Conservation (phyloP, 2,888 invertebrate genomes). For the Cheilosia variabilis region DNA sequence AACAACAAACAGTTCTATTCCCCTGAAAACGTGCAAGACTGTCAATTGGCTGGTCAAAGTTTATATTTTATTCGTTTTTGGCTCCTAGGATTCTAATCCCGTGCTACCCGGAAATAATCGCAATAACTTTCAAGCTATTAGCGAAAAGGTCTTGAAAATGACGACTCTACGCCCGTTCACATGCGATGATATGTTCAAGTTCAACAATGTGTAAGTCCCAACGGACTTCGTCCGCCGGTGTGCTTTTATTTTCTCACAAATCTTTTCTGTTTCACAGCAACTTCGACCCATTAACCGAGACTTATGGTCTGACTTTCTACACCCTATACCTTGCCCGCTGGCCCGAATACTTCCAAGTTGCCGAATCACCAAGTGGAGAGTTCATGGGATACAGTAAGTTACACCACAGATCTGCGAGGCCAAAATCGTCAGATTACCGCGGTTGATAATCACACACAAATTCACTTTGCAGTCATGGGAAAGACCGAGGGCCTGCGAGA, state of each 20-base stretch:
- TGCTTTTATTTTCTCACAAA: background rate
- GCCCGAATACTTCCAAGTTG: conserved; percentile 99
- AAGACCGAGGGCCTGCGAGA: conserved; percentile 98
- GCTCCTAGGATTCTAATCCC: background rate
- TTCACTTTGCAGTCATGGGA: conserved; percentile 93
- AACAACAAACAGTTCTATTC: too few species aligned
- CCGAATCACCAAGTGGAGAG: conserved; percentile 97
- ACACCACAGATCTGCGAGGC: background rate
- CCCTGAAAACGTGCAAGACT: background rate
- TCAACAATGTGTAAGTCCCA: conserved; percentile 94
- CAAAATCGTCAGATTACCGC: too few species aligned
- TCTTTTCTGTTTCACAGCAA: conserved; percentile 87
- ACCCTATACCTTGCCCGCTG: conserved; percentile 98
- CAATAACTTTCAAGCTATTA: background rate
- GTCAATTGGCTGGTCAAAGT: too few species aligned
- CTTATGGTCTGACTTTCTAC: conserved; percentile 97
- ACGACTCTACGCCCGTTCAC: conserved; percentile 96
- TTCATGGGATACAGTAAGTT: conserved; percentile 99
- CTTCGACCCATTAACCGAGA: conserved; percentile 98
- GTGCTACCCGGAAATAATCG: background rate
- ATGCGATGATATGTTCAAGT: conserved; percentile 96
- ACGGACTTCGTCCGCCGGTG: too few species aligned
- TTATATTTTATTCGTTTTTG: background rate
- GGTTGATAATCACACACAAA: background rate
- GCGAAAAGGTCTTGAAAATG: conserved; percentile 85